Evolutionary conservation across 2,888 invertebrate genomes (phyloP).

Genomic region (Creontiades dilutus): DNA sequence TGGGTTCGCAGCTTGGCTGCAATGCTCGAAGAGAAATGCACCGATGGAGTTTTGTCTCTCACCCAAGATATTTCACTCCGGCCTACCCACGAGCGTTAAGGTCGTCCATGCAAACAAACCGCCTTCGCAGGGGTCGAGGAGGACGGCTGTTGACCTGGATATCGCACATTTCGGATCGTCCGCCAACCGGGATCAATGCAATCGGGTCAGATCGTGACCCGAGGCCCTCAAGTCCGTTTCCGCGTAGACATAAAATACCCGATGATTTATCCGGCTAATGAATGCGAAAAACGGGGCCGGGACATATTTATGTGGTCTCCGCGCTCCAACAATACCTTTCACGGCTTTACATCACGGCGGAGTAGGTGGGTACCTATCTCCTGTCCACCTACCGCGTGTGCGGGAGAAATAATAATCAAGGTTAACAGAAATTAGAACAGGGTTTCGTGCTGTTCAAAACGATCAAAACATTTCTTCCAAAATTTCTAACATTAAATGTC

Average conservation of each 20-base stretch:
- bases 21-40: too few relatives aligned
- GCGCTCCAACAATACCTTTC: slow-evolving; percentile 15
- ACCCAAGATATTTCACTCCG: neutral
- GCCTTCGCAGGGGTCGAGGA: neutral
- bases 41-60: too few relatives aligned
- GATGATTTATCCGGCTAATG: slow-evolving; percentile 31
- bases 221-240: neutral
- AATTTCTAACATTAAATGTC: too few relatives aligned
- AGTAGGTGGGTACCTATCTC: too few relatives aligned
- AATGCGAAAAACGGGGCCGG: slow-evolving; percentile 26
- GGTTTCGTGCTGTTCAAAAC: too few relatives aligned
- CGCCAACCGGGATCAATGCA: slow-evolving; percentile 35
- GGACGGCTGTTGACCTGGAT: neutral
- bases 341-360: slow-evolving; percentile 6
- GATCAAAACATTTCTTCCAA: too few relatives aligned
- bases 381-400: too few relatives aligned
- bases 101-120: neutral
- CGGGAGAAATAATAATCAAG: neutral
- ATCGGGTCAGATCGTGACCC: slow-evolving; percentile 22
- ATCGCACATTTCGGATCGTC: slow-evolving; percentile 31
- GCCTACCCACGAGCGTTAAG: neutral
- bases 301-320: slow-evolving; percentile 9
- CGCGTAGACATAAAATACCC: slow-evolving; percentile 24
- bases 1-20: too few relatives aligned
- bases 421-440: neutral